These are phyloP conservation scores for Himantopus leucocephalus DNA, from an alignment of 2,113 vertebrate genomes.

Conservation along the genomic window DNA sequence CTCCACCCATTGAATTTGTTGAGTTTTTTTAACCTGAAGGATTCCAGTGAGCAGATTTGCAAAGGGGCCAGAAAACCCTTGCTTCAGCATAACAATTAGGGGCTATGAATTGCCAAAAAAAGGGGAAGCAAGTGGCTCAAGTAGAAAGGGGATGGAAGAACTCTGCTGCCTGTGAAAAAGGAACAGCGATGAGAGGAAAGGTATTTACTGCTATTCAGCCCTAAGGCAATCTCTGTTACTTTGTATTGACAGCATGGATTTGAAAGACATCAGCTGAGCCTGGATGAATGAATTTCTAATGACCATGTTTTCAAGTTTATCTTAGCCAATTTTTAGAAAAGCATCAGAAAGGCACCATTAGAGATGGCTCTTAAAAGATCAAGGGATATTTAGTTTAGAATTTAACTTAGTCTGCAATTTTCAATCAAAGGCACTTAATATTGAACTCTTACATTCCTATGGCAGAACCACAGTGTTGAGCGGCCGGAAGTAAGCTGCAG, in stretches of 20 bases:
- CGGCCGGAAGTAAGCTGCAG: not conserved
- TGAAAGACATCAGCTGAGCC: not conserved
- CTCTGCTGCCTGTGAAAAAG: not conserved
- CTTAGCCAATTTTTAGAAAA: not conserved
- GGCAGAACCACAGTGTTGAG: not conserved
- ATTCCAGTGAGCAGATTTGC: not conserved
- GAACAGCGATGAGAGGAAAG: not conserved
- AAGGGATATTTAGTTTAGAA: not conserved
- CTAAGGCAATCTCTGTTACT: not conserved
- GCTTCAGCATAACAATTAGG: not conserved
- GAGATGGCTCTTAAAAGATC: not conserved
- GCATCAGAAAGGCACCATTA: not conserved
- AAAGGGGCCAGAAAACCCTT: not conserved
- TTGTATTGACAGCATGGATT: not conserved
- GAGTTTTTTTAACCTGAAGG: not conserved
- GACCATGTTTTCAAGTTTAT: not conserved
- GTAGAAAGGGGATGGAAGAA: not conserved
- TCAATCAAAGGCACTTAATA: not conserved
- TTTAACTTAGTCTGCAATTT: not conserved
- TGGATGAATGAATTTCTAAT: not conserved
- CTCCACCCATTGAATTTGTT: not conserved
- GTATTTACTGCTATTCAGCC: not conserved
- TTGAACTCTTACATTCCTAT: not conserved
- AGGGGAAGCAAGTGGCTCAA: not conserved
- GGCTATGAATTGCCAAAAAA: not conserved